A percentile compares a stretch with the other conserved stretches of the same genome.
phyloP scores from a whole-genome alignment of 1,140 invertebrate genomes.

The Eupeodes corollae region DNA sequence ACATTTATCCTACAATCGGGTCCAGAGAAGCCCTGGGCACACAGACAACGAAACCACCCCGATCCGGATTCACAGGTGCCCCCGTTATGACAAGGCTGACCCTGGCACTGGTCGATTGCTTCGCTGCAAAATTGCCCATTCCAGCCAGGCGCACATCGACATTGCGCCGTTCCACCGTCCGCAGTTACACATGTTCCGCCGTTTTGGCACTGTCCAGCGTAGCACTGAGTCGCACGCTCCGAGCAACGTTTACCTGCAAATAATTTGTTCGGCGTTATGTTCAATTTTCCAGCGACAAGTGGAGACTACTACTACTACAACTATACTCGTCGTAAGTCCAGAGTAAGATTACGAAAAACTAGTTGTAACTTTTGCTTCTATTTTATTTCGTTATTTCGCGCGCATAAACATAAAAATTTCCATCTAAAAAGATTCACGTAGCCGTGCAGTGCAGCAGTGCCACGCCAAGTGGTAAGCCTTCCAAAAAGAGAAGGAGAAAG shows the following conservation, averaged over 20 bases:
- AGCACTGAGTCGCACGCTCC: slow-evolving; percentile 31
- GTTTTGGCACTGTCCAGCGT: slow-evolving; percentile 49
- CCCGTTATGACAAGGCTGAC: slow-evolving; percentile 59
- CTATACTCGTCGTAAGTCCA: not conserved
- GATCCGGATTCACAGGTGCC: slow-evolving; percentile 68
- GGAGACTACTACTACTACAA: not conserved
- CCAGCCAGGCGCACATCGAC: slow-evolving; percentile 30
- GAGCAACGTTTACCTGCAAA: slow-evolving; percentile 31
- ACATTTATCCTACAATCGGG: slow-evolving; percentile 64
- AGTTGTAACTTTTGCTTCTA: too few species aligned
- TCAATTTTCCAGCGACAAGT: not conserved
- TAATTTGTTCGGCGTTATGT: not conserved
- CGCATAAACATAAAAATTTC: too few species aligned
- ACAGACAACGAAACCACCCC: slow-evolving; percentile 67
- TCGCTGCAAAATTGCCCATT: slow-evolving; percentile 31
- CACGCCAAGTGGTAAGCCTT: not conserved
- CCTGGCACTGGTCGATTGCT: slow-evolving; percentile 34
- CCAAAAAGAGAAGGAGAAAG: not conserved
- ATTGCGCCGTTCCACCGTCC: slow-evolving; percentile 26
- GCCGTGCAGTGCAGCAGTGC: too few species aligned
- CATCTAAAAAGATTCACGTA: not conserved
- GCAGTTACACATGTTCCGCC: slow-evolving; percentile 56
- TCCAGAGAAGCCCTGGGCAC: slow-evolving; percentile 67
- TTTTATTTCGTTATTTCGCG: too few species aligned
- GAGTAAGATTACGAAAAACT: too few species aligned